Evolutionary conservation across 2,797 vertebrate genomes (phyloP), one percentile per base, ranked within the genome.

Genomic region (Tadarida brasiliensis): DNA sequence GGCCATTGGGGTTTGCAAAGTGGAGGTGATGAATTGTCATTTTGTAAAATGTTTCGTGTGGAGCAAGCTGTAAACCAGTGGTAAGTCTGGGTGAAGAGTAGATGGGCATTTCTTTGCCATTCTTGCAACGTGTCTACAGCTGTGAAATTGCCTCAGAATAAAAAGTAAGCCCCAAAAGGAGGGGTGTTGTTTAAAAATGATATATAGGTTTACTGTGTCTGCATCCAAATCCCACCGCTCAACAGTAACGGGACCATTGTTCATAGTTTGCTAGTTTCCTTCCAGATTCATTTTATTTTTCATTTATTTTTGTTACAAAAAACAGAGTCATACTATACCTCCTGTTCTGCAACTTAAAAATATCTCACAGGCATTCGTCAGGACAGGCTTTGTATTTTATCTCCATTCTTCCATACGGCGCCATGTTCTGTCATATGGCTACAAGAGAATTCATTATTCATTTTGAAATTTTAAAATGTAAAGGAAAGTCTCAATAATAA

Each of bases 61-160:
- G 15, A 56, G 9, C 56, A 77, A 54, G n/a, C 76, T 33, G 33
- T 51, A 33, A 78, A 35, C 33, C 44, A n/a, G 33, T 26, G 11
- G 19, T 47, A 4, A 78, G 51, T 22, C 61, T n/a, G 8, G n/a
- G 61, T 10, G 22, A 81, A 26, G 49, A 54, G 44, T 26, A 11
- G 3, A 33, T 28, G 17, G 28, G 20, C n/a, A 15, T 16, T 47
- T 49, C 28, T 87, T 87, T 33, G 54, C 16, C 49, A 35, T 65
- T 56, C 44, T 80, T 78, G 35, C 49, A 56, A 15, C 11, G 35
- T 67, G 39, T 80, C 30, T 87, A 9, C 33, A 63, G 65, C 54
- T 87, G 83, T 87, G 65, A 87, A 87, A 87, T 87, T 87, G 30
- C 33, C 74, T 61, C 68, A 76, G 65, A 77, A 61, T 68, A 28